A percentile compares a stretch with the other conserved stretches of the same genome.
Conservation (phyloP, 2,797 vertebrate species). For the Phyllotis vaccarum region DNA sequence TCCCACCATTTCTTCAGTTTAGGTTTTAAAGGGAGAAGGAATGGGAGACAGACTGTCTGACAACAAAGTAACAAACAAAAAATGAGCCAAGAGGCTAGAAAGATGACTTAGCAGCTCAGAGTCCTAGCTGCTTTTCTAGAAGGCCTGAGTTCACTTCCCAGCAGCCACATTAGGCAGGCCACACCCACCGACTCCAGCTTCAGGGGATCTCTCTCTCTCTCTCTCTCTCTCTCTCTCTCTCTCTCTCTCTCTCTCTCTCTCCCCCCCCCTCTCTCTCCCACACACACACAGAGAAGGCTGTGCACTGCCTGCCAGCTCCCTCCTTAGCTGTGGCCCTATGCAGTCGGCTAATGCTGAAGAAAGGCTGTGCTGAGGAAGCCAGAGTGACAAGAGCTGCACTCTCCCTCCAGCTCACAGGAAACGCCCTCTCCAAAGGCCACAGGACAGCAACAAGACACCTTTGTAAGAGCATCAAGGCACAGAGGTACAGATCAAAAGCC, state of each 20-base stretch:
- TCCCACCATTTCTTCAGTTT: slow-evolving; percentile 53
- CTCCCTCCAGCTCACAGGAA: slow-evolving; percentile 27
- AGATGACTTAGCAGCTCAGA: background rate
- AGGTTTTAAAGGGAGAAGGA: slow-evolving; percentile 16
- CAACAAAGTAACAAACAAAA: background rate
- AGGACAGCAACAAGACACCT: slow-evolving; percentile 64
- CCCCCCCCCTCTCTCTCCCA: too few relatives aligned
- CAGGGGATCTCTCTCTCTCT: background rate
- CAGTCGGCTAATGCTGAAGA: background rate
- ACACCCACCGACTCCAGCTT: background rate
- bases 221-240: background rate
- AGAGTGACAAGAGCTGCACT: slow-evolving; percentile 4
- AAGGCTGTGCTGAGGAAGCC: background rate
- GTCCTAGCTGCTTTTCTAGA: background rate
- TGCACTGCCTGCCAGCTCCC: background rate
- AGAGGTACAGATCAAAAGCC: slow-evolving; percentile 62
- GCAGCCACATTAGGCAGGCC: background rate
- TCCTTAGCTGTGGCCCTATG: slow-evolving; percentile 37
- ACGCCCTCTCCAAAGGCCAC: slow-evolving; percentile 40
- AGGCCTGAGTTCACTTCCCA: background rate
- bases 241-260: background rate
- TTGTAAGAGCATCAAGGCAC: slow-evolving; percentile 37
- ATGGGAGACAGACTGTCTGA: background rate
- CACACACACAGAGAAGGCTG: background rate
- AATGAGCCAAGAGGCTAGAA: background rate